Evolutionary conservation across 1,140 invertebrate species (phyloP), one percentile per base, ranked within the genome.

Genomic region (Pissodes strobi): DNA sequence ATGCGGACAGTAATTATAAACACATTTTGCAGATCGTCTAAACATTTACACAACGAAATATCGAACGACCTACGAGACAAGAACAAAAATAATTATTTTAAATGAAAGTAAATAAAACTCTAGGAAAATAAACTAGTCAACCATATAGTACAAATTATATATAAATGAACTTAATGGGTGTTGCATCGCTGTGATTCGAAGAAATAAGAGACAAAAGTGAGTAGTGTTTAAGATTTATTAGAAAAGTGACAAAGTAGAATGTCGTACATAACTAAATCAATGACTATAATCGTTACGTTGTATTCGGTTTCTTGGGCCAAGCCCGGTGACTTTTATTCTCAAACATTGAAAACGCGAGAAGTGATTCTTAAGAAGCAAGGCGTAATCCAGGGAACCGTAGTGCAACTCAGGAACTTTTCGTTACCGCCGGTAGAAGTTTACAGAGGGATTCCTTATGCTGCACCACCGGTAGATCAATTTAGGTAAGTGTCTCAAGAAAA

Each of bases 401-500:
- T 86, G 19, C 82, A 82, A 67, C 82, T 64, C 68, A 78, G 38
- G 75, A 82, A 68, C 81, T 81, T 65, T 9, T 79, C 82, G 10
- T 70, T 86, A 57, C 79, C 80, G 37, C 75, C 75, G 18, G 84
- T 87, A 48, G 85, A 86, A 72, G 85, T 86, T 71, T 87, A 83
- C 71, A 70, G 86, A 43, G 95, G 94, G 0, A 84, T 97, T 66
- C 94, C 93, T 1, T 98, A 97, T 78, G 95, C 94, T 0, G 90
- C 91, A 12, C 88, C 95, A n/a, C 94, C 93, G 0, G 83, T 90
- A 0, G 91, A 90, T 1, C 64, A 76, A 84, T 81, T 72, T 81
- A 92, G 46, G 62, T 63, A 37, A 43, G 49, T 37, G 4, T 12
- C 2, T 22, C 13, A 12, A 23, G n/a, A n/a, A n/a, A n/a, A n/a